Conservation (phyloP, 2,113 vertebrate species). For the zebrafish (Danio rerio) region DNA sequence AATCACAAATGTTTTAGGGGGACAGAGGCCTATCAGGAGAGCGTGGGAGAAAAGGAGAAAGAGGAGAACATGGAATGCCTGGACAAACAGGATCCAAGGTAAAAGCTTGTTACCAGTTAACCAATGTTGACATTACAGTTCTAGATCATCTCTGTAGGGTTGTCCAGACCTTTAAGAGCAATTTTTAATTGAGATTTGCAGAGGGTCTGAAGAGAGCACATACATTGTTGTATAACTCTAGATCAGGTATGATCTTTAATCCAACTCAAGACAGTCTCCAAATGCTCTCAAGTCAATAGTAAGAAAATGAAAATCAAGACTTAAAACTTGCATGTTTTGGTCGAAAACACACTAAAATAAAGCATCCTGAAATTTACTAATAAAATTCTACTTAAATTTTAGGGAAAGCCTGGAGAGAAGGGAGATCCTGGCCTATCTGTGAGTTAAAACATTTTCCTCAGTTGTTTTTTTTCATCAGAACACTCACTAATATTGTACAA, state of each 20-base stretch:
- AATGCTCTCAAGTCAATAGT: neutral
- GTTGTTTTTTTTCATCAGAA: neutral
- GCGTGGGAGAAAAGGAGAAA: slow-evolving; percentile 81
- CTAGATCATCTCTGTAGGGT: neutral
- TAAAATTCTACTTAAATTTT: slow-evolving; percentile 6
- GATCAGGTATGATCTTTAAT: too few relatives aligned
- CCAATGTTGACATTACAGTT: neutral
- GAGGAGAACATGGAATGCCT: slow-evolving; percentile 81
- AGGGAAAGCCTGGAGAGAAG: slow-evolving; percentile 82
- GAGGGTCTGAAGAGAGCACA: neutral
- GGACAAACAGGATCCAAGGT: slow-evolving; percentile 80
- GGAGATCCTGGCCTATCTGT: slow-evolving; percentile 84
- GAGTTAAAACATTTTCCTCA: slow-evolving; percentile 64
- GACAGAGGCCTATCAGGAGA: slow-evolving; percentile 79
- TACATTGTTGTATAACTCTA: neutral
- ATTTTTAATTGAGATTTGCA: neutral
- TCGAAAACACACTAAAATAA: too few relatives aligned
- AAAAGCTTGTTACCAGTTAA: slow-evolving; percentile 49
- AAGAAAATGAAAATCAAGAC: neutral
- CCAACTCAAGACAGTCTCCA: neutral
- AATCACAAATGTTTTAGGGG: slow-evolving; percentile 72
- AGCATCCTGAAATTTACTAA: neutral
- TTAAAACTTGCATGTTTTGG: neutral
- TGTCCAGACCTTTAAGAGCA: too few relatives aligned
- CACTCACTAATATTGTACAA: neutral